These are phyloP conservation scores for Acanthoscelides obtectus DNA, from an alignment of 2,888 invertebrate genomes.

Conservation along the genomic window DNA sequence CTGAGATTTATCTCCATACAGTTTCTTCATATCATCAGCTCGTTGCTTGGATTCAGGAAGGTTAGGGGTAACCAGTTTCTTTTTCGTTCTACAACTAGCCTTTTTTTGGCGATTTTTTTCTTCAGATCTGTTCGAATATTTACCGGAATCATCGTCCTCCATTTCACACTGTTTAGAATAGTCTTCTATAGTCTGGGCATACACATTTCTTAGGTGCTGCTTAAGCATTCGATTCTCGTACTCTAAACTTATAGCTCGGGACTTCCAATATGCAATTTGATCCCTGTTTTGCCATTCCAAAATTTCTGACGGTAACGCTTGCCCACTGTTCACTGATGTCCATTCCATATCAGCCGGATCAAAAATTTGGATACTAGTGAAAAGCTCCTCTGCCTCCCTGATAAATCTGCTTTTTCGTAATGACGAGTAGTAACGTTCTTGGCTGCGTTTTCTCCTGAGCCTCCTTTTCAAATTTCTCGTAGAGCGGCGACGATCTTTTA, in stretches of 20 bases:
- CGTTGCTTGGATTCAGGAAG: slow-evolving; percentile 40
- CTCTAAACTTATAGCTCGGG: slow-evolving; percentile 54
- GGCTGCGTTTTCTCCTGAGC: slow-evolving; percentile 26
- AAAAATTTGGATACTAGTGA: slow-evolving; percentile 30
- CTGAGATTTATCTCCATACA: slow-evolving; percentile 64
- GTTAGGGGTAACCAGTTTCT: slow-evolving; percentile 42
- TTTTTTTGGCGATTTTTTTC: slow-evolving; percentile 15
- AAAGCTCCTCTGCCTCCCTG: slow-evolving; percentile 31
- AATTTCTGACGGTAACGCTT: slow-evolving; percentile 31
- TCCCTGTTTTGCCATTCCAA: slow-evolving; percentile 53
- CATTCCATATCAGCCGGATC: slow-evolving; percentile 36
- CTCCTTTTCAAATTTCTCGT: slow-evolving; percentile 14
- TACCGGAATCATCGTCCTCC: slow-evolving; percentile 14
- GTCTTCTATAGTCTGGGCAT: slow-evolving; percentile 34
- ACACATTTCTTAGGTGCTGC: slow-evolving; percentile 47
- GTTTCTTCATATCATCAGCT: slow-evolving; percentile 44
- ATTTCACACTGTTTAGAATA: slow-evolving; percentile 14
- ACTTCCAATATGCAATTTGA: slow-evolving; percentile 59
- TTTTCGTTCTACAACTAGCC: slow-evolving; percentile 8
- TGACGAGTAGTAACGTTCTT: slow-evolving; percentile 26
- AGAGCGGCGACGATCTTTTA: not conserved
- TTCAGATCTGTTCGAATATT: slow-evolving; percentile 12
- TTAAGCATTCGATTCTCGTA: slow-evolving; percentile 56
- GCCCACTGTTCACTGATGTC: slow-evolving; percentile 16
- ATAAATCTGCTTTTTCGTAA: slow-evolving; percentile 22